Evolutionary conservation across 2,888 invertebrate genomes (phyloP), one percentile per base, ranked within the genome.

Genomic region (Beris morrisii): DNA sequence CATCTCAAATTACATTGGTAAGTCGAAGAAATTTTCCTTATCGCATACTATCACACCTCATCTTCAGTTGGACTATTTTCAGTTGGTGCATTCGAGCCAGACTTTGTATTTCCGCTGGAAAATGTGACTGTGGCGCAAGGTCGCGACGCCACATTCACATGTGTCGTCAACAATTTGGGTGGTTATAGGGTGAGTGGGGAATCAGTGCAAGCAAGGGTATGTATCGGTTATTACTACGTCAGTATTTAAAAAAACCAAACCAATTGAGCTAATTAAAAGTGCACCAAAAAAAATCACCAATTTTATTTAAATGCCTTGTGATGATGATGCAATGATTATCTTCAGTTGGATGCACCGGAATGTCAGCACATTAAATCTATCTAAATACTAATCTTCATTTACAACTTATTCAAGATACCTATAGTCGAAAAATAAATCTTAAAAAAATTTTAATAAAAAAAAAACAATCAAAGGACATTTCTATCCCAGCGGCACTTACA

Each of bases 121-220:
- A 91, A 90, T 83, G 85, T 90, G 76, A 91, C 90, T 71, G 87
- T 91, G 74, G 84, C 89, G 72, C 88, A 88, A 81, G 90, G 90
- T 73, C 84, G 89, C 74, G 90, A 90, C 80, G 90, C 90, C 73
- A 87, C 88, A 74, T 89, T 90, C 81, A 89, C 89, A 75, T 90
- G 90, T 77, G 88, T 89, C 76, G 90, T 90, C 77, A 89, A 88
- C 83, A 88, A 90, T 83, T 84, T 90, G 79, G 85, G 85, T 74
- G 85, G 85, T 83, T 84, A 90, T 85, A 89, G 91, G 91, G 94
- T 94, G 92, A 93, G 92, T 92, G 90, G 90, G 85, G 90, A 90
- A 84, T 85, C 87, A 85, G 85, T 88, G 84, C 88, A 87, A 81
- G 88, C 89, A 85, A 89, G 90, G 90, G 90, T 90, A 90, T 89